These are phyloP conservation scores for Corbicula japonica DNA, from an alignment of 2,888 invertebrate genomes.

Conservation along the genomic window DNA sequence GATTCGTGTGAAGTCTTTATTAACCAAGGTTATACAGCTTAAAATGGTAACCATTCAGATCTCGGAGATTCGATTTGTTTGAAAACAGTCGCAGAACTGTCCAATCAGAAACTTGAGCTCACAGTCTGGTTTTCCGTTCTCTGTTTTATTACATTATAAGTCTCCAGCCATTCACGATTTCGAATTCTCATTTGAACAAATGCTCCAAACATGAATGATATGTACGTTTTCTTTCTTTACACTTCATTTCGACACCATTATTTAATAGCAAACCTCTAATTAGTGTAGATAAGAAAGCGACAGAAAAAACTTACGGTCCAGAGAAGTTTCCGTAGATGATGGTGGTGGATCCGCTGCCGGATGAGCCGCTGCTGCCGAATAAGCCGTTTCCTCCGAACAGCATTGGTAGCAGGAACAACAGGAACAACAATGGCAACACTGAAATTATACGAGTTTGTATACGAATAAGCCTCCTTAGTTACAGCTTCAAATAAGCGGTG, in stretches of 20 bases:
- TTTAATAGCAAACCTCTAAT: background rate
- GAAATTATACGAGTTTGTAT: too few species aligned
- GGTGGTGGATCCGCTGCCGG: conserved; percentile 18
- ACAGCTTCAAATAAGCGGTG: too few species aligned
- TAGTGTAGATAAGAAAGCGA: too few species aligned
- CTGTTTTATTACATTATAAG: background rate
- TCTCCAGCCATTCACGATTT: background rate
- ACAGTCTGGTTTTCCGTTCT: background rate
- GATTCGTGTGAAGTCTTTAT: too few species aligned
- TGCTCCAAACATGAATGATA: background rate
- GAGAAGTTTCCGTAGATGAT: conserved; percentile 46
- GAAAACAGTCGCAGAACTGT: too few species aligned
- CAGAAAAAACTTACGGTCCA: conserved; percentile 22
- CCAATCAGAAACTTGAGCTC: too few species aligned
- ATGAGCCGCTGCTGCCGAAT: background rate
- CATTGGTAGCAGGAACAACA: conserved; percentile 22
- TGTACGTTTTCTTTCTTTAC: background rate
- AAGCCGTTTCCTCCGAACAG: too few species aligned
- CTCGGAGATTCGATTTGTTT: too few species aligned
- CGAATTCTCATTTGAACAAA: background rate
- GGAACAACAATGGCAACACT: conserved; percentile 9
- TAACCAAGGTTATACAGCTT: too few species aligned
- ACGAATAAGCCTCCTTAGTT: too few species aligned
- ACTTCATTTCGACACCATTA: background rate
- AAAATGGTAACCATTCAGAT: too few species aligned